Base-by-base conservation (phyloP, 2,888 invertebrate genomes). In the Coenonympha glycerion region DNA sequence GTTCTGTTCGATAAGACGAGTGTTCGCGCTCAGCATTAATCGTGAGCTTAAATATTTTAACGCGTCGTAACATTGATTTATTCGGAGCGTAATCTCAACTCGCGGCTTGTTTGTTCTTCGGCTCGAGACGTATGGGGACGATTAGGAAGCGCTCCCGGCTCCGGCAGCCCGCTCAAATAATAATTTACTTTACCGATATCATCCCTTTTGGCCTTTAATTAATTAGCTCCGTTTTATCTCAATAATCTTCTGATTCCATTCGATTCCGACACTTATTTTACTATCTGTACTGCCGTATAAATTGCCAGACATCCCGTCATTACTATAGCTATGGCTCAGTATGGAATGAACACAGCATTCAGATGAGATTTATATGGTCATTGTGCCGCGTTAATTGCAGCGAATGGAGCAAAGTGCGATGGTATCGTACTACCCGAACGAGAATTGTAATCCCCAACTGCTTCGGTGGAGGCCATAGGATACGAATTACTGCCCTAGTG, bases 21-120 rank as follows among this genome's bases (percentile, higher is more conserved):
- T 68, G 72, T 73, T 71, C 73, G 68, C 75, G 65, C 69, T 71
- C 70, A 65, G 74, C 83, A 85, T 85, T 86, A 85, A 85, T 84
- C 85, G 83, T 77, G 73, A 78, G 81, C 82, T 86, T 86, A 83
- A 85, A 87, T 84, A 85, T 86, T 87, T 85, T 84, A 86, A 86
- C 85, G 81, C 85, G 81, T 81, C 79, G 83, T 80, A 85, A 83
- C 85, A 86, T 85, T 86, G 86, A 87, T 87, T 87, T 87, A 86
- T 87, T 82, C 79, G 69, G 62, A 75, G 72, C 76, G 76, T 85
- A 86, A 86, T 86, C 86, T 82, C 73, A 71, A 75, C 79, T 76
- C 78, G 79, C 73, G 81, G 83, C 77, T 80, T 87, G 86, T 87
- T 87, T 86, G 85, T 85, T 79, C 79, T 76, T 71, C 72, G 81